Base-by-base conservation (phyloP, 2,113 vertebrate species). In the Pardalotus punctatus region DNA sequence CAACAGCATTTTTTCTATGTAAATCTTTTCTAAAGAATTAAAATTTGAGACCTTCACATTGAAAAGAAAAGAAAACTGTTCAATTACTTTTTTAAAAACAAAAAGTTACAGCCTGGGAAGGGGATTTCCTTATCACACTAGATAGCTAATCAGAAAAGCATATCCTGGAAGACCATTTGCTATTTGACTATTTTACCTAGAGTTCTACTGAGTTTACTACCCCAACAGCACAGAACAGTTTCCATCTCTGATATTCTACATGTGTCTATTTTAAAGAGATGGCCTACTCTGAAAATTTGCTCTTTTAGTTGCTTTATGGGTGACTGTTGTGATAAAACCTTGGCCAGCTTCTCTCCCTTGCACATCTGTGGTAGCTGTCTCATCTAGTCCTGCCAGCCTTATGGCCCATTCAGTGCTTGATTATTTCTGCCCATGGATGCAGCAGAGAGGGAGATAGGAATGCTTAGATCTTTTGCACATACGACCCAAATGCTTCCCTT, bases 401-500 rank as follows among this genome's bases (percentile, higher is more conserved):
- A 71, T 78, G 71, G 43, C 25, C 38, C 53, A n/a, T 58, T 90
- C 42, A 61, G 22, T 74, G 22, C 56, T 86, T 60, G 43, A 65
- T 71, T 88, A 86, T 56, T 93, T 94, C 88, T 95, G 71, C 79
- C 54, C 67, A 16, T 73, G 58, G 64, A 96, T 71, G 35, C 50
- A 88, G 40, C 67, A 62, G 67, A 82, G 53, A 77, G n/a, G 14
- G 51, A 91, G 78, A 91, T 31, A 89, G 79, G 84, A 96, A 96
- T 85, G 84, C 87, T 96, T 95, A 95, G 85, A 94, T 95, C 81
- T 96, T 91, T 91, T 58, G 31, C 53, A 91, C 61, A 45, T 72
- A 92, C 2, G 4, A 84, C n/a, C 31, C 56, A 90, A 95, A 86
- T 85, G 60, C 51, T 91, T 88, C 85, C 69, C 33, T 90, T 92